Conservation (phyloP, 1,140 invertebrate genomes). For the Octopus sinensis region DNA sequence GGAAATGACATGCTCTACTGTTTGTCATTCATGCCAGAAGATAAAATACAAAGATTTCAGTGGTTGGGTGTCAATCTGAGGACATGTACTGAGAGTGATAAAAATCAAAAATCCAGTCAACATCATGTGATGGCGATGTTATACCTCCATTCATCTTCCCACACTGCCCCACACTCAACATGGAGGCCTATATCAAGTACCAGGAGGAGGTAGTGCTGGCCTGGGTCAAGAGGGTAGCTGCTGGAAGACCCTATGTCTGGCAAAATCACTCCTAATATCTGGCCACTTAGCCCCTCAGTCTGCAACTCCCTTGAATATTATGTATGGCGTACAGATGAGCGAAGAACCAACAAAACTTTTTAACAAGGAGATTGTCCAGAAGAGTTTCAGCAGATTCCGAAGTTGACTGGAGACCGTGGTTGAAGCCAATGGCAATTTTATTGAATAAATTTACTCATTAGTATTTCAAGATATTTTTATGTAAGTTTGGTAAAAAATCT, state of each 20-base stretch:
- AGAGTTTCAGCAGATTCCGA: too few species aligned
- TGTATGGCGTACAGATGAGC: background rate
- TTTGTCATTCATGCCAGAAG: background rate
- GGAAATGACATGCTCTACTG: background rate
- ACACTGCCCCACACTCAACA: background rate
- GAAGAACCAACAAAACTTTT: background rate
- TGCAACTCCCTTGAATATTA: background rate
- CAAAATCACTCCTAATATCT: background rate
- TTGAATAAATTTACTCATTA: too few species aligned
- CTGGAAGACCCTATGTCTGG: background rate
- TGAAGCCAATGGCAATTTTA: too few species aligned
- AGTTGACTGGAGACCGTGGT: too few species aligned
- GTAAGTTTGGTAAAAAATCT: too few species aligned
- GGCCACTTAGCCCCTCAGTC: background rate
- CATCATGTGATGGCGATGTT: too few species aligned
- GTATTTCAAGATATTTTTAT: too few species aligned
- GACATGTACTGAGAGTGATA: too few species aligned
- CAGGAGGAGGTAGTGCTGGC: background rate
- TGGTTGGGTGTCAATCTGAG: too few species aligned
- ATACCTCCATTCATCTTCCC: too few species aligned
- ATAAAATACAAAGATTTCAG: background rate
- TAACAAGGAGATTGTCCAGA: background rate
- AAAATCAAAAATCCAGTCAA: too few species aligned
- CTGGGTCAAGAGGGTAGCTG: too few species aligned
- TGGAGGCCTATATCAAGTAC: background rate